Evolutionary conservation across 37 sponge, comb jelly and placozoan species (phyloP).

Genomic region (Hormiphora californensis): DNA sequence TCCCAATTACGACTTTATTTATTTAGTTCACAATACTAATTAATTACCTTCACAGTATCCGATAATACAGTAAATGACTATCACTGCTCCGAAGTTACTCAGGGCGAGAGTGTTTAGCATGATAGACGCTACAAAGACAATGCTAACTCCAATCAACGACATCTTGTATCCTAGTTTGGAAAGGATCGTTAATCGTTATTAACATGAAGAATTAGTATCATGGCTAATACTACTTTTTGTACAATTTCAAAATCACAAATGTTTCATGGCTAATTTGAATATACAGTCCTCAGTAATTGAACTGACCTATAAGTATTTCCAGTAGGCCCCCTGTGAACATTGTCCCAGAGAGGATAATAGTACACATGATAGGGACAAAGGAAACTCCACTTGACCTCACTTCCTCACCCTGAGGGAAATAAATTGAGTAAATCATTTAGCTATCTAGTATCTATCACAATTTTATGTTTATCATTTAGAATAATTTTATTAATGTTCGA

Average conservation of each 20-base stretch:
- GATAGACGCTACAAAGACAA: not conserved
- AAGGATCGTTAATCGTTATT: not conserved
- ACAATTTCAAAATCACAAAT: not conserved
- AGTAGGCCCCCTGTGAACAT: constrained; percentile 43
- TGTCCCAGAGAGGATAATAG: constrained; percentile 27
- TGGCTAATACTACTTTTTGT: not conserved
- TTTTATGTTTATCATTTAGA: too few relatives aligned
- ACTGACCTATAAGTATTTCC: constrained; percentile 14
- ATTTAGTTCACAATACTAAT: too few relatives aligned
- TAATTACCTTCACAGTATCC: constrained; percentile 50
- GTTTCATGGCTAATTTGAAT: not conserved
- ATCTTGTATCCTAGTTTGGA: constrained; percentile 23
- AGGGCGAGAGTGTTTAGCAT: constrained; percentile 29
- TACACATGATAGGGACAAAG: constrained; percentile 51
- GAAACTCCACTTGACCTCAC: constrained; percentile 16
- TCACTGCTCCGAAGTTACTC: constrained; percentile 19
- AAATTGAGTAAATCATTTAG: too few relatives aligned
- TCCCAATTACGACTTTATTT: too few relatives aligned
- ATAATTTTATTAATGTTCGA: too few relatives aligned
- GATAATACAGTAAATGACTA: constrained; percentile 24
- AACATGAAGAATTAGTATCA: not conserved
- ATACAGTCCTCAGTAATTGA: not conserved
- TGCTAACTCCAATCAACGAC: not conserved
- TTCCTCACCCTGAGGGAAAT: not conserved
- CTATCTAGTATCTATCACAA: too few relatives aligned